Conservation (phyloP, 2,113 vertebrate genomes). For the Nibea coibor region DNA sequence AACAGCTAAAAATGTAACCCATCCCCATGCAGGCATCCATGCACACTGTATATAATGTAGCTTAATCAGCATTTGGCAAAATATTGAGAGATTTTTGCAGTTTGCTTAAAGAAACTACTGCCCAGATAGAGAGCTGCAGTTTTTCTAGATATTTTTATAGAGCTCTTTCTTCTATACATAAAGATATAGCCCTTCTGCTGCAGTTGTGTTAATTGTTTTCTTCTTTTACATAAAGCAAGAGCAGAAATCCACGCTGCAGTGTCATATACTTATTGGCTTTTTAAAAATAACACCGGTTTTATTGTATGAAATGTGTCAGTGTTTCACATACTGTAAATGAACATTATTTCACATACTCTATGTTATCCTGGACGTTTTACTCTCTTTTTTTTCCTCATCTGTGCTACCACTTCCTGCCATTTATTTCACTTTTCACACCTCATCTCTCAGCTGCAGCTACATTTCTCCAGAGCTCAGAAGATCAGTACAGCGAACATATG, state of each 20-base stretch:
- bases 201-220: neutral
- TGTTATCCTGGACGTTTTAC: neutral
- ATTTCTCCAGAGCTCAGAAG: neutral
- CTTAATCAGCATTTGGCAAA: slow-evolving; percentile 1
- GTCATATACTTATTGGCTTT: no score
- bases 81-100: neutral
- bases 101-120: slow-evolving; percentile 11
- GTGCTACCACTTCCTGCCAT: neutral
- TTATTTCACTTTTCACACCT: slow-evolving; percentile 5
- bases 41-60: neutral
- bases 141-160: no score
- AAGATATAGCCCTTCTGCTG: no score
- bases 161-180: no score
- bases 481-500: neutral
- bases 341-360: neutral
- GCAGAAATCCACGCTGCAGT: neutral
- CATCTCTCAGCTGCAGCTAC: neutral
- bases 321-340: neutral
- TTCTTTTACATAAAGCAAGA: neutral
- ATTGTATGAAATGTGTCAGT: neutral
- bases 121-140: neutral
- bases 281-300: neutral
- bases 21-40: neutral
- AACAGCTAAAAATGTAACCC: neutral
- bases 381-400: neutral